A percentile compares a stretch with the other conserved stretches of the same genome.
These are phyloP conservation scores for Hyperoplus lanceolatus DNA, from an alignment of 2,797 vertebrate genomes.

Conservation along the genomic window DNA sequence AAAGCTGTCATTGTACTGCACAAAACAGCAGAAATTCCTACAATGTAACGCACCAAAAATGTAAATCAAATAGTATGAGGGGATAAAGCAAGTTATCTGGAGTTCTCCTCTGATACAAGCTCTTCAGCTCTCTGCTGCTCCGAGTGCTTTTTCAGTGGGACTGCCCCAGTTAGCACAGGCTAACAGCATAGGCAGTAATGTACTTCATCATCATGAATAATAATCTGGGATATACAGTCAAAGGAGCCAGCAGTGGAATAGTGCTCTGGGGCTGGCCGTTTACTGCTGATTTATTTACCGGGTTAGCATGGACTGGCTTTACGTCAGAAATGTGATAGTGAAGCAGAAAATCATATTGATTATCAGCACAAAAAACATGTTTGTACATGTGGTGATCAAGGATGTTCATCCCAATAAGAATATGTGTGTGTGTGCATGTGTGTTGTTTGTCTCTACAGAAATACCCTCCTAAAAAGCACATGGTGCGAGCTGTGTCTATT, in stretches of 20 bases:
- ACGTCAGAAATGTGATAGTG: conserved; percentile 36
- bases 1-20: conserved; percentile 1
- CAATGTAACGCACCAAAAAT: conserved; percentile 14
- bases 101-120: conserved; percentile 20
- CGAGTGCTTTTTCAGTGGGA: conserved; percentile 37
- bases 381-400: background rate
- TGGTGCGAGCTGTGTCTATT: conserved; percentile 94
- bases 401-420: background rate
- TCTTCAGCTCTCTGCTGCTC: conserved; percentile 31
- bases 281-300: conserved; percentile 27
- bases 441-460: conserved; percentile 83
- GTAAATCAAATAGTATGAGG: conserved; percentile 13
- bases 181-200: conserved; percentile 33
- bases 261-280: conserved; percentile 24
- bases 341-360: conserved; percentile 27
- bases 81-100: conserved; percentile 24
- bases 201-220: conserved; percentile 58
- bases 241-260: conserved; percentile 33
- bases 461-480: conserved; percentile 94
- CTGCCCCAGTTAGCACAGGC: conserved; percentile 49
- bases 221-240: conserved; percentile 37
- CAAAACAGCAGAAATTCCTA: conserved; percentile 15
- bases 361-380: conserved; percentile 3
- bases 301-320: conserved; percentile 24
- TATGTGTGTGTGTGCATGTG: background rate